Conservation (phyloP, 2,113 vertebrate species). For the Protobothrops flavoviridis region DNA sequence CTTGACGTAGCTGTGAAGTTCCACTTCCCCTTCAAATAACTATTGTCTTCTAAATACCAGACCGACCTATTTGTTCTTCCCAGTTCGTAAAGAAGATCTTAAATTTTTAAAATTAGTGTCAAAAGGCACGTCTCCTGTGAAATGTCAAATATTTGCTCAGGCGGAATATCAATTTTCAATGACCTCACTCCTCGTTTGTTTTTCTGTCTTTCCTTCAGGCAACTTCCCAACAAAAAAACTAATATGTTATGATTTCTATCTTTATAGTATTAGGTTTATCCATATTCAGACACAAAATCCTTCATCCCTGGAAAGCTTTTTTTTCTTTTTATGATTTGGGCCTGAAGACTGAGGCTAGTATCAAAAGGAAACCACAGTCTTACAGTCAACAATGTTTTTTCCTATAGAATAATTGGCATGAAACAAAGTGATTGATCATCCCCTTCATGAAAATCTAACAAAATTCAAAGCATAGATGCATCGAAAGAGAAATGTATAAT, state of each 20-base stretch:
- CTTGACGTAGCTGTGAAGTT: background rate
- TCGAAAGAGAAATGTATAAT: background rate
- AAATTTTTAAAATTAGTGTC: conserved; percentile 35
- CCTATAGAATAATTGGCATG: background rate
- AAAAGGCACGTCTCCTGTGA: conserved; percentile 11
- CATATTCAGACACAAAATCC: background rate
- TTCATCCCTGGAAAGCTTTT: background rate
- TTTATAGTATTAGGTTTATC: background rate
- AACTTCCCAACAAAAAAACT: background rate
- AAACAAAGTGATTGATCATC: background rate
- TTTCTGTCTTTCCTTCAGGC: conserved; percentile 26
- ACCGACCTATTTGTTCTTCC: background rate
- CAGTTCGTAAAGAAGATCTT: conserved; percentile 4
- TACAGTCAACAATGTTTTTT: background rate
- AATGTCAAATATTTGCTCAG: conserved; percentile 30
- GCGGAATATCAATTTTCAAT: conserved; percentile 2
- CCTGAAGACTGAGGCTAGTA: no score
- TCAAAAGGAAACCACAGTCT: background rate
- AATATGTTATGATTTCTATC: background rate
- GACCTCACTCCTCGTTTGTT: background rate
- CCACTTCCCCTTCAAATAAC: background rate
- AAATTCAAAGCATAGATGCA: background rate
- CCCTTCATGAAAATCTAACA: background rate
- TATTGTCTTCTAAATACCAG: conserved; percentile 31
- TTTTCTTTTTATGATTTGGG: background rate